A percentile compares a stretch with the other conserved stretches of the same genome.
Evolutionary conservation across 2,888 invertebrate species (phyloP).

Genomic region (Orthonychiurus folsomi): DNA sequence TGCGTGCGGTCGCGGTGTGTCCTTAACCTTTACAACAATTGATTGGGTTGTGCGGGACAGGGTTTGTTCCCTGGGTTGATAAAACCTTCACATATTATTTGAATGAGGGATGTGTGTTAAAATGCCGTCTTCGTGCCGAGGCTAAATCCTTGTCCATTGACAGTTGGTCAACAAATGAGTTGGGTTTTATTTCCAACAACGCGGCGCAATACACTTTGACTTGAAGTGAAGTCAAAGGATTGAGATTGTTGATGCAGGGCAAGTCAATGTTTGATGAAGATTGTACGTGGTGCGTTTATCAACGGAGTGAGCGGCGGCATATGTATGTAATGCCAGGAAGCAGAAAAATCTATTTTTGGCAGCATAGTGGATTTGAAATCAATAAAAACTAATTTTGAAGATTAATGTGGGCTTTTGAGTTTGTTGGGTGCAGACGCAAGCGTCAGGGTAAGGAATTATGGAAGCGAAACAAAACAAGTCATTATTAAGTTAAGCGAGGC

Average conservation of each 20-base stretch:
- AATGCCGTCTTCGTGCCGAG: background rate
- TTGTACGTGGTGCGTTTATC: background rate
- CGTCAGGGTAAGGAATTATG: no score
- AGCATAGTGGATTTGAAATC: no score
- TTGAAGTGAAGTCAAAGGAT: background rate
- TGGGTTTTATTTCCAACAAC: background rate
- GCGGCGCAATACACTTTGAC: no score
- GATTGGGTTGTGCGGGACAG: background rate
- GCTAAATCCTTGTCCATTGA: background rate
- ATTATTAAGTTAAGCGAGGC: no score
- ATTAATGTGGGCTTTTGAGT: no score
- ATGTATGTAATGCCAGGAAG: background rate
- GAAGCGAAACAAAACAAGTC: no score
- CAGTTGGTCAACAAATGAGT: background rate
- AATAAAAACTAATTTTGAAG: no score
- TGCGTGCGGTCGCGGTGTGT: no score
- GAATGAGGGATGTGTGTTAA: background rate
- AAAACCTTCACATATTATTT: background rate
- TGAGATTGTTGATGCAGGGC: no score
- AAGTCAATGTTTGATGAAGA: background rate
- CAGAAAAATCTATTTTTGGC: background rate
- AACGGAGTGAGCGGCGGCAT: background rate
- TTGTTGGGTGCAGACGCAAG: no score
- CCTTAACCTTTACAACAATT: background rate
- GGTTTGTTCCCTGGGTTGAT: background rate